Conservation (phyloP, 1,140 invertebrate genomes). For the Sinonovacula constricta region DNA sequence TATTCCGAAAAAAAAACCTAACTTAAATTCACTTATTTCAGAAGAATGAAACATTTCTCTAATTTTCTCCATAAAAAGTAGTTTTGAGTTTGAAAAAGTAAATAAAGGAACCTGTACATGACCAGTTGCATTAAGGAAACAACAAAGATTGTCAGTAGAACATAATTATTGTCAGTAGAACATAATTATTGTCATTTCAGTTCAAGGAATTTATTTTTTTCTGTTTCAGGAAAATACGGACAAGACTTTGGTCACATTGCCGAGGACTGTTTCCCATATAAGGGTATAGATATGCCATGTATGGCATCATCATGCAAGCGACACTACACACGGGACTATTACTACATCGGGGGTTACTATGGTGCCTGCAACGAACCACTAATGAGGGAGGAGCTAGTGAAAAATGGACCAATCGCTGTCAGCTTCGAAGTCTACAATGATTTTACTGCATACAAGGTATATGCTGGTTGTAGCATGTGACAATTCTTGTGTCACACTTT, state of each 20-base stretch:
- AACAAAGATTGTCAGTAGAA: no score
- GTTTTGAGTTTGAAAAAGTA: no score
- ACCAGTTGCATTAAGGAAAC: no score
- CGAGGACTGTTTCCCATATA: slow-evolving; percentile 79
- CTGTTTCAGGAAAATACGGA: slow-evolving; percentile 76
- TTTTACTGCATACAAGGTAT: slow-evolving; percentile 74
- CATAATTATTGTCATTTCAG: no score
- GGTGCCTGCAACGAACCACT: slow-evolving; percentile 80
- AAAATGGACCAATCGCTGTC: slow-evolving; percentile 81
- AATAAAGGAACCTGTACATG: no score
- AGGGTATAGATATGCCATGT: slow-evolving; percentile 66
- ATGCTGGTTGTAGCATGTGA: background rate
- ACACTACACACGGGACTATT: slow-evolving; percentile 77
- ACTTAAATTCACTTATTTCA: no score
- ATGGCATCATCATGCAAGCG: slow-evolving; percentile 68
- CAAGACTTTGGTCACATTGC: slow-evolving; percentile 79
- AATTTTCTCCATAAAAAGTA: no score
- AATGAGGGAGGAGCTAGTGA: slow-evolving; percentile 80
- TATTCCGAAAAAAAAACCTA: no score
- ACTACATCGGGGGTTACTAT: slow-evolving; percentile 79
- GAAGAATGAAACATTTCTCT: no score
- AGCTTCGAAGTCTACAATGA: slow-evolving; percentile 80
- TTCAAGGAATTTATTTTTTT: background rate
- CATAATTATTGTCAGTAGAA: no score
- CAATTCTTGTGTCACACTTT: no score